phyloP scores from a whole-genome alignment of 2,797 vertebrate genomes.

The Steatocranus sp. region DNA sequence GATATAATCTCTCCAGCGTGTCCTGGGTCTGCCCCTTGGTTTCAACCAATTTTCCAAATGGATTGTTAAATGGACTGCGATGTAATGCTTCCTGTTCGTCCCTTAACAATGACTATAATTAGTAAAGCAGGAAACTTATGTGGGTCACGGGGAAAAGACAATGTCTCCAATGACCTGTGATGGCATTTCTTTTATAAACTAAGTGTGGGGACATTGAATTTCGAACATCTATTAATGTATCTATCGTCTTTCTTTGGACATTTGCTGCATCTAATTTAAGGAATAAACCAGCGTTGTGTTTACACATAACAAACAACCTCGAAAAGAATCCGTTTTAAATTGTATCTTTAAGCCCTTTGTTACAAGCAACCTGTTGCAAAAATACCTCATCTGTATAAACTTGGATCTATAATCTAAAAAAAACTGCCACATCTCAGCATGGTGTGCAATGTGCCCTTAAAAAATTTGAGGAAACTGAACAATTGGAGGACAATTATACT shows the following conservation, averaged over 20 bases:
- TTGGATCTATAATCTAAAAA: background rate
- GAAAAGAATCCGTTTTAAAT: background rate
- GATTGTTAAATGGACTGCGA: background rate
- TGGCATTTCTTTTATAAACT: background rate
- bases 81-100: background rate
- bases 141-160: conserved; percentile 37
- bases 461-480: background rate
- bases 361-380: background rate
- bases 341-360: background rate
- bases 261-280: background rate
- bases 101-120: conserved; percentile 22
- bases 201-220: background rate
- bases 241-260: background rate
- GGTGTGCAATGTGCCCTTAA: background rate
- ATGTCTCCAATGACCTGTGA: conserved; percentile 29
- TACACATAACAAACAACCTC: background rate
- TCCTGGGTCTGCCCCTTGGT: no score
- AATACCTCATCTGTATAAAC: background rate
- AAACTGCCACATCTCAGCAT: background rate
- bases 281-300: background rate
- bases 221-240: background rate
- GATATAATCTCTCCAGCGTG: no score
- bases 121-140: conserved; percentile 32
- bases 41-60: background rate
- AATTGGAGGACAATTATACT: background rate